These are phyloP conservation scores for Eunapius fragilis DNA, from an alignment of 37 sponge, comb jelly and placozoan genomes.

Conservation along the genomic window DNA sequence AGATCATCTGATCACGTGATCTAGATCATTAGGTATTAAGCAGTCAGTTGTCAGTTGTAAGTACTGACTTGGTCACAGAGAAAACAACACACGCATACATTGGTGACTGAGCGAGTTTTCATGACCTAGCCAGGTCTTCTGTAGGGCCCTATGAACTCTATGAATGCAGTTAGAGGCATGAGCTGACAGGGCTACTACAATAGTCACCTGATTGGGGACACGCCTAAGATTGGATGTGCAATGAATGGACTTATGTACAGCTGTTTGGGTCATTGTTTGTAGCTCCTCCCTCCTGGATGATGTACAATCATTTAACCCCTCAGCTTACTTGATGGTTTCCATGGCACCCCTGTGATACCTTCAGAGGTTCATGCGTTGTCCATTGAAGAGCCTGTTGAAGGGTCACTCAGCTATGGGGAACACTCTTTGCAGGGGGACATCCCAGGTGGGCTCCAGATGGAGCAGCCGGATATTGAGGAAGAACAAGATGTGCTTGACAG, in stretches of 20 bases:
- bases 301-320: not conserved
- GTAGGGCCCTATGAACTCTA: too few species aligned
- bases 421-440: not conserved
- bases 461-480: not conserved
- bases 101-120: too few species aligned
- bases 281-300: too few species aligned
- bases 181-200: too few species aligned
- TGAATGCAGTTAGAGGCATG: too few species aligned
- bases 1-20: not conserved
- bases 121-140: too few species aligned
- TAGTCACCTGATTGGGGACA: too few species aligned
- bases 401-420: not conserved
- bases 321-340: not conserved
- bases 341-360: not conserved
- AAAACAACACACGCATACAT: too few species aligned
- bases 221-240: too few species aligned
- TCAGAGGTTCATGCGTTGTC: not conserved
- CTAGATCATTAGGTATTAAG: not conserved
- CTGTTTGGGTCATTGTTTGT: not conserved
- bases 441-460: not conserved
- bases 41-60: too few species aligned
- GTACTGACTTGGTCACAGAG: too few species aligned
- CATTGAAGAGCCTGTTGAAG: not conserved
- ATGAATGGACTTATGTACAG: not conserved
- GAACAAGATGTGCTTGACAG: not conserved